Evolutionary conservation across 2,888 invertebrate genomes (phyloP).

Genomic region (Dromius quadrimaculatus): DNA sequence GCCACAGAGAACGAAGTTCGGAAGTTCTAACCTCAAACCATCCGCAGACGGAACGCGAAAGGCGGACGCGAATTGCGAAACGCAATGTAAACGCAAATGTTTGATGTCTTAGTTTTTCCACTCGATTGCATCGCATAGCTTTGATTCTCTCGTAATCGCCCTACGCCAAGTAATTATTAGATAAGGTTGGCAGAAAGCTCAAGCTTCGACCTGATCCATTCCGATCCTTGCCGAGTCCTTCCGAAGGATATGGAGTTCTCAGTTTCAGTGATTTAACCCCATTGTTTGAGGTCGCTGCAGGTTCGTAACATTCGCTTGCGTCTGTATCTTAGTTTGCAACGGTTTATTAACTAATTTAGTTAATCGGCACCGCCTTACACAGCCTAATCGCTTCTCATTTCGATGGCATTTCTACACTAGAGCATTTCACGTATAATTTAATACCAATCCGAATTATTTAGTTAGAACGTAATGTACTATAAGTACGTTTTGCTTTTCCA

Average conservation of each 20-base stretch:
- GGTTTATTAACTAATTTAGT: conserved; percentile 51
- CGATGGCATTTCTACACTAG: conserved; percentile 41
- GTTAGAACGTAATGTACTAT: conserved; percentile 26
- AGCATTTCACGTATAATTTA: conserved; percentile 49
- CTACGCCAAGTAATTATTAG: conserved; percentile 44
- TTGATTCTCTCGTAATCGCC: conserved; percentile 35
- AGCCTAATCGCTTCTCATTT: conserved; percentile 48
- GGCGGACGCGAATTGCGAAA: conserved; percentile 7
- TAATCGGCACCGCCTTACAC: conserved; percentile 47
- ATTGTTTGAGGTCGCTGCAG: conserved; percentile 39
- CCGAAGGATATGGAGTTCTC: conserved; percentile 14
- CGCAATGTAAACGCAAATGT: conserved; percentile 43
- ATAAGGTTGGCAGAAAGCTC: conserved; percentile 34
- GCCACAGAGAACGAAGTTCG: conserved; percentile 32
- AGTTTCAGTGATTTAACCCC: conserved; percentile 35
- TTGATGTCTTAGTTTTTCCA: conserved; percentile 45
- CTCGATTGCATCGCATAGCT: conserved; percentile 39
- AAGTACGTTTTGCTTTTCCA: conserved; percentile 14
- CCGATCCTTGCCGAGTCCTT: conserved; percentile 10
- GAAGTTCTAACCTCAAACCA: conserved; percentile 41
- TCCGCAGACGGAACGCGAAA: conserved; percentile 28
- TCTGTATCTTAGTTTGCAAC: conserved; percentile 46
- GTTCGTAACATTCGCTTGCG: conserved; percentile 28
- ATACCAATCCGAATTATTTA: conserved; percentile 47
- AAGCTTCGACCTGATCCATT: background rate